Percentiles rank a stretch among this genome's conserved stretches.
phyloP scores from a whole-genome alignment of 2,797 vertebrate species.

The Tympanoctomys barrerae region DNA sequence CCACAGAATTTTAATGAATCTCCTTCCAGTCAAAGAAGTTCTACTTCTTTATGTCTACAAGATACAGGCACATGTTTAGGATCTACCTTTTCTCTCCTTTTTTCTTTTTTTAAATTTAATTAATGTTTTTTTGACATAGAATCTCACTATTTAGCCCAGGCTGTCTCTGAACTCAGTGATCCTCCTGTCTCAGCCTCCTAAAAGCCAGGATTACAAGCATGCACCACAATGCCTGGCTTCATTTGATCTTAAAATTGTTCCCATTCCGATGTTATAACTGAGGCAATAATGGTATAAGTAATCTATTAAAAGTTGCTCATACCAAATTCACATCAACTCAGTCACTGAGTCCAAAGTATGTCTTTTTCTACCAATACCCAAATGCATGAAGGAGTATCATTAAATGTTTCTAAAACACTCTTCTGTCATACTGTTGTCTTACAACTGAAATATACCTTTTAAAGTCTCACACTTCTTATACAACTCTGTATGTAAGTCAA shows the following conservation, averaged over 20 bases:
- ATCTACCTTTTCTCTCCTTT: background rate
- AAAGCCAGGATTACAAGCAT: background rate
- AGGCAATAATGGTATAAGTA: background rate
- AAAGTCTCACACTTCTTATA: background rate
- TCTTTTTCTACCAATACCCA: background rate
- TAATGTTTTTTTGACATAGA: background rate
- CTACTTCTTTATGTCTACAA: background rate
- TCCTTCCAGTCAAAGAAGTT: background rate
- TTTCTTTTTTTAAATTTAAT: background rate
- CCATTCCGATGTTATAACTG: background rate
- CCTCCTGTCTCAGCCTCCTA: background rate
- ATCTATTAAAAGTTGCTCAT: background rate
- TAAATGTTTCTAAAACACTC: background rate
- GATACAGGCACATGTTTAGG: background rate
- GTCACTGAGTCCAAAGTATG: background rate
- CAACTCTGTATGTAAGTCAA: conserved; percentile 7
- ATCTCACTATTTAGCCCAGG: background rate
- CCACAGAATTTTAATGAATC: background rate
- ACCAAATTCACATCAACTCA: background rate
- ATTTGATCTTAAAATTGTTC: background rate
- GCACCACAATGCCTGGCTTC: background rate
- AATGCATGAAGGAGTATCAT: background rate
- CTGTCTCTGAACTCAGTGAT: background rate
- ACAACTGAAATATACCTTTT: background rate
- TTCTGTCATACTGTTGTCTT: background rate